Evolutionary conservation across 2,113 vertebrate genomes (phyloP).

Genomic region (Grus americana): DNA sequence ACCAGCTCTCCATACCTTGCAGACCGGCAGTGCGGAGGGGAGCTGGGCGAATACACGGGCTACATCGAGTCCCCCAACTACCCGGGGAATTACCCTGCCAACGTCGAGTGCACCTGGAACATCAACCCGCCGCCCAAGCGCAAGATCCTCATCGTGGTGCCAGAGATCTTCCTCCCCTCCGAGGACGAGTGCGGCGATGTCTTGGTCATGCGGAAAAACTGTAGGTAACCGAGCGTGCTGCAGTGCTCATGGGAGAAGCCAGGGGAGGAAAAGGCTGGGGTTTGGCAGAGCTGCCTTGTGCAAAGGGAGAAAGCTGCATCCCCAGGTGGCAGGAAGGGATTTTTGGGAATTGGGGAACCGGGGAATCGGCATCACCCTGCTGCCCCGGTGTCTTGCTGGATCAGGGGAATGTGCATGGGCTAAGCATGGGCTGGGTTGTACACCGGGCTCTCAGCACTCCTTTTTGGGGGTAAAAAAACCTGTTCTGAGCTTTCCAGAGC

Average conservation of each 20-base stretch:
- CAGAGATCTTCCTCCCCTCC: conserved; percentile 96
- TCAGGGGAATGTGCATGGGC: not conserved
- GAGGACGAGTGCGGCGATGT: conserved; percentile 98
- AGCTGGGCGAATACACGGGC: conserved; percentile 95
- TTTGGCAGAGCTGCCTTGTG: not conserved
- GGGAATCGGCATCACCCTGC: fast-evolving
- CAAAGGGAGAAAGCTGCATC: fast-evolving
- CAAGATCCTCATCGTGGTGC: conserved; percentile 97
- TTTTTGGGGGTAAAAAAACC: not conserved
- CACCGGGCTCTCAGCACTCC: not conserved
- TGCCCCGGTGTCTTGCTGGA: fast-evolving
- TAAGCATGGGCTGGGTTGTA: not conserved
- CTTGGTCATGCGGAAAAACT: conserved; percentile 99
- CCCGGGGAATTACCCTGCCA: conserved; percentile 94
- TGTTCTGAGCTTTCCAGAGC: not conserved
- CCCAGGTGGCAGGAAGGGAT: fast-evolving
- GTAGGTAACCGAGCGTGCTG: conserved; percentile 77
- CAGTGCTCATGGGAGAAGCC: not conserved
- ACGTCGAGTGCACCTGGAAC: conserved; percentile 96
- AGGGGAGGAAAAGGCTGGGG: not conserved
- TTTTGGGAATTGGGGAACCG: not conserved
- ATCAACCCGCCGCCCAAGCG: conserved; percentile 97
- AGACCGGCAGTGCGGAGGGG: conserved; percentile 95
- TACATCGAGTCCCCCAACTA: conserved; percentile 99
- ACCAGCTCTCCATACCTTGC: not conserved